Conservation (phyloP, 1,140 invertebrate species). For the Procambarus virginalis region DNA sequence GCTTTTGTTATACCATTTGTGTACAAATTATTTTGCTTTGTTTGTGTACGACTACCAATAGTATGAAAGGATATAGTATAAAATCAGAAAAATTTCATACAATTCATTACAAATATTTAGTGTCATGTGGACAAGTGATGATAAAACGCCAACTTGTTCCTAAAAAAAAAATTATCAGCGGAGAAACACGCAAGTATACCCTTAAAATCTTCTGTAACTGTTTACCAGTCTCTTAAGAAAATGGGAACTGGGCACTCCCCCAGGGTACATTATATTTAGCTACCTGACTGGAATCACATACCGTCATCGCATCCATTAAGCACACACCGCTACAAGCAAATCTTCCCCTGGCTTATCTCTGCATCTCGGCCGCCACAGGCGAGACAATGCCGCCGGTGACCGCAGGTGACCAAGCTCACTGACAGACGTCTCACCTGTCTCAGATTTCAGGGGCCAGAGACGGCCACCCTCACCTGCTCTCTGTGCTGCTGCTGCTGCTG, state of each 20-base stretch:
- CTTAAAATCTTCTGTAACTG: not conserved
- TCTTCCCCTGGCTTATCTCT: not conserved
- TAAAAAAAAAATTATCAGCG: too few relatives aligned
- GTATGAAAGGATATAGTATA: too few relatives aligned
- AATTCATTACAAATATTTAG: too few relatives aligned
- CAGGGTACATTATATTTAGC: conserved; percentile 30
- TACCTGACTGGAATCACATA: conserved; percentile 6
- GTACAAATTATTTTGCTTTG: too few relatives aligned
- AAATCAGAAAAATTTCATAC: too few relatives aligned
- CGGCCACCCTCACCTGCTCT: not conserved
- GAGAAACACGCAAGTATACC: not conserved
- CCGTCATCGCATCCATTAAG: not conserved
- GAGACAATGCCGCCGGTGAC: not conserved
- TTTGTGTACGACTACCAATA: too few relatives aligned
- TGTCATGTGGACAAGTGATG: too few relatives aligned
- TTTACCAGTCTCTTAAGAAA: conserved; percentile 7
- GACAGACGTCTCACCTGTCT: not conserved
- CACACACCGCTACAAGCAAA: not conserved
- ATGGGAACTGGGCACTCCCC: conserved; percentile 35
- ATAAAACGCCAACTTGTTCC: too few relatives aligned
- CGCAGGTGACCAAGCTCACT: not conserved
- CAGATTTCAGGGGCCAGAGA: not conserved
- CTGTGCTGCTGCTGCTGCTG: not conserved
- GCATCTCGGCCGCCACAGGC: not conserved
- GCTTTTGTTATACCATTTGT: too few relatives aligned